Base-by-base conservation (phyloP, 2,888 invertebrate species). In the Sceliomorpha sp. region DNA sequence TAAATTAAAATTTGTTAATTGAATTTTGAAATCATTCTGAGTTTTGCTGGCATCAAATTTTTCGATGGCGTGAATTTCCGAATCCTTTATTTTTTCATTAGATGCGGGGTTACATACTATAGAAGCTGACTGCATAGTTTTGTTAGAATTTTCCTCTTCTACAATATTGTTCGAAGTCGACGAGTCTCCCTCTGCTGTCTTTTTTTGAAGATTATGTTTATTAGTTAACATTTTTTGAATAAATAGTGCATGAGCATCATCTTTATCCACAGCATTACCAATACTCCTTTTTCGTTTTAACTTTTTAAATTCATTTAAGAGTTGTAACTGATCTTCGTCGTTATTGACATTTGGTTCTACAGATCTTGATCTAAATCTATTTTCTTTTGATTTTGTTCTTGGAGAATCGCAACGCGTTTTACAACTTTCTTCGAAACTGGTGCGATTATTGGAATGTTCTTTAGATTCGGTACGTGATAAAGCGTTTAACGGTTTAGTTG, bases 1-100 rank as follows among this genome's bases (percentile, higher is more conserved):
- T 1, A 85, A 64, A 58, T 85, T 84, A 0, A 85, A 79, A 26
- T 84, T 84, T 0, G 79, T 73, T 7, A 87, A 74, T 47, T 86
- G 79, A 45, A 86, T 83, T 27, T 83, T 82, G 6, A 83, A 76
- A 15, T 86, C 84, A 10, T 78, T 74, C 5, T 51, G 44, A 6
- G 17, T n/a, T 17, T 59, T 60, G 1, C 27, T 40, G 0, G 31
- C 12, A n/a, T 70, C 70, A 10, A 8, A n/a, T 10, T 40, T 59
- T 1, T 9, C 7, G 17, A 27, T 8, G 1, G 27, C 36, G 27
- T 37, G 5, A 17, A n/a, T 45, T 31, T 39, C 55, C 0, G 6
- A n/a, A 7, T 60, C 50, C 12, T 67, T 27, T 7, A 8, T 7
- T 12, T 42, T 34, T 20, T 31, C 45, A 27, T 14, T 48, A 0